phyloP scores from a whole-genome alignment of 2,797 vertebrate genomes.

The Molothrus aeneus region DNA sequence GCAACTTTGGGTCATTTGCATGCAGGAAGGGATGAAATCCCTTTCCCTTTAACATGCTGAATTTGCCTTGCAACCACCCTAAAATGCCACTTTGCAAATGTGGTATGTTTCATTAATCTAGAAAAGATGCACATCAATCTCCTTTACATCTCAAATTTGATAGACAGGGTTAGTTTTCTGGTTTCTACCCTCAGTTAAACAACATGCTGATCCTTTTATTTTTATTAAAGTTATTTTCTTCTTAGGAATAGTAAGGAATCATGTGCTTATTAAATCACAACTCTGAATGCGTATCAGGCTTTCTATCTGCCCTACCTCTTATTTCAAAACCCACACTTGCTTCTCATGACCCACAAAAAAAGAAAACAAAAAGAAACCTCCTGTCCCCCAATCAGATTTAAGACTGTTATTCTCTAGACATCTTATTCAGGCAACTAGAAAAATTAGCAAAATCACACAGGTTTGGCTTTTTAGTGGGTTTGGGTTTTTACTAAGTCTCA shows the following conservation, averaged over 20 bases:
- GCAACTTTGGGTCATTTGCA: constrained; percentile 17
- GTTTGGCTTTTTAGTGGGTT: constrained; percentile 61
- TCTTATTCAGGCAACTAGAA: constrained; percentile 65
- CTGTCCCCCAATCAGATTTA: constrained; percentile 79
- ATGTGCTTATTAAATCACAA: not conserved
- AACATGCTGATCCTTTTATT: not conserved
- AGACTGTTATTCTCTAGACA: constrained; percentile 79
- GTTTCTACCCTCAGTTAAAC: not conserved
- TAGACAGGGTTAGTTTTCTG: not conserved
- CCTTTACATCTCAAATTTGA: not conserved
- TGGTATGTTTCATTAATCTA: not conserved
- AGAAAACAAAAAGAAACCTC: constrained; percentile 81
- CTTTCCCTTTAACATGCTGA: not conserved
- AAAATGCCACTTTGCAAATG: not conserved
- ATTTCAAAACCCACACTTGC: constrained; percentile 53
- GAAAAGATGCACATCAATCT: not conserved
- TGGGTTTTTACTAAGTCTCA: constrained; percentile 73
- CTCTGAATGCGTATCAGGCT: not conserved
- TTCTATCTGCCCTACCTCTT: not conserved
- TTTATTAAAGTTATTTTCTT: not conserved
- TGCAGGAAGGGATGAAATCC: not conserved
- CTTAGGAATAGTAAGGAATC: not conserved
- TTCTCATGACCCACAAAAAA: constrained; percentile 79
- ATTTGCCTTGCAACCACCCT: not conserved
- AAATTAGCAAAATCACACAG: constrained; percentile 85